A percentile compares a stretch with the other conserved stretches of the same genome.
phyloP scores from a whole-genome alignment of 2,113 vertebrate species.

The Thunnus maccoyii region DNA sequence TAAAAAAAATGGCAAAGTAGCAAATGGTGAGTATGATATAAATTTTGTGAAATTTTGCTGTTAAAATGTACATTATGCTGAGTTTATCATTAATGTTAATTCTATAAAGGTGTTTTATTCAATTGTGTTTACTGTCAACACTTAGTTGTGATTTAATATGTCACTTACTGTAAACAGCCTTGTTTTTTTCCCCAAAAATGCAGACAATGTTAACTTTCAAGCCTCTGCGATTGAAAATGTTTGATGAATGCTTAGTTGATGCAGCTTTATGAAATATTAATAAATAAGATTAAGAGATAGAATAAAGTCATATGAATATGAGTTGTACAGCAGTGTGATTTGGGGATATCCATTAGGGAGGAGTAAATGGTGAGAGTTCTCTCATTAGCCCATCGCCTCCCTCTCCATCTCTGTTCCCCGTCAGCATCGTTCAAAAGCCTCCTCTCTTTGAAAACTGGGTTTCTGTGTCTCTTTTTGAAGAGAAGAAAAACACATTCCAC shows the following conservation, averaged over 20 bases:
- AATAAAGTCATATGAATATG: not conserved
- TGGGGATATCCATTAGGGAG: conserved; percentile 20
- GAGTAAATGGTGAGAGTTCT: conserved; percentile 43
- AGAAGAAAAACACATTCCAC: conserved; percentile 36
- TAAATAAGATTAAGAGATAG: not conserved
- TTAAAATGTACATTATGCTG: not conserved
- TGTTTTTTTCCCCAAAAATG: not conserved
- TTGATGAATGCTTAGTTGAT: not conserved
- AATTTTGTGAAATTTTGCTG: too few relatives aligned
- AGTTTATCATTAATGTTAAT: too few relatives aligned
- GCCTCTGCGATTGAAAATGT: not conserved
- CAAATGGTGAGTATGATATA: too few relatives aligned
- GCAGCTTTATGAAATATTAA: conserved; percentile 36
- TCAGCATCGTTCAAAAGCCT: conserved; percentile 41
- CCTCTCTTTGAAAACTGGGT: conserved; percentile 39
- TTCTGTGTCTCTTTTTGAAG: conserved; percentile 39
- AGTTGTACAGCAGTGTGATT: conserved; percentile 16
- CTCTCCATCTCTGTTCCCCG: conserved; percentile 1
- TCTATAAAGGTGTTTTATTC: not conserved
- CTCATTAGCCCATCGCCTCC: conserved; percentile 42
- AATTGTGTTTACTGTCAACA: not conserved
- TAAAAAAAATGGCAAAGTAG: not conserved
- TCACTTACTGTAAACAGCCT: not conserved
- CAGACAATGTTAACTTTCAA: not conserved
- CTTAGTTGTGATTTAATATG: not conserved